A percentile compares a stretch with the other conserved stretches of the same genome.
phyloP scores from a whole-genome alignment of 1,140 invertebrate genomes.

The Lamellibrachia luymesi region DNA sequence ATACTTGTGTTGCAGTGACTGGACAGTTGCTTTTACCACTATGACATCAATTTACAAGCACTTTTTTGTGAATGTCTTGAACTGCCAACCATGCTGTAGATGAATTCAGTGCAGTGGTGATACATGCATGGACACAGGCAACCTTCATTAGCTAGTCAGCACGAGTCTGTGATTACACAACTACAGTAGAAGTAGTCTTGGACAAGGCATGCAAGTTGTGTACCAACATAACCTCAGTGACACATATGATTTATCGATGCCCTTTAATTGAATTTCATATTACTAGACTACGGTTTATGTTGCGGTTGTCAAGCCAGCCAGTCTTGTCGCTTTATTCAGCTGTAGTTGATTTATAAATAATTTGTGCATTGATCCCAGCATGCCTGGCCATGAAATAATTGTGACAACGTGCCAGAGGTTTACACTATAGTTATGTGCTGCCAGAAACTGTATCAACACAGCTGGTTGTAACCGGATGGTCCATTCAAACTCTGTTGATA shows the following conservation, averaged over 20 bases:
- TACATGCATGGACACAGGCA: neutral
- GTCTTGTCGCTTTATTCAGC: neutral
- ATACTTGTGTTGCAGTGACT: neutral
- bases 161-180: neutral
- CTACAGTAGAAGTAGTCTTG: neutral
- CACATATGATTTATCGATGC: neutral
- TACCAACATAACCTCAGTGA: neutral
- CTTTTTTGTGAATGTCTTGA: neutral
- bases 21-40: neutral
- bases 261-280: neutral
- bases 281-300: neutral
- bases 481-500: neutral
- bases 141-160: neutral
- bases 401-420: neutral
- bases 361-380: neutral
- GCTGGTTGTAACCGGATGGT: neutral
- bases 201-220: neutral
- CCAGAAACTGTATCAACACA: neutral
- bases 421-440: neutral
- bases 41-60: neutral
- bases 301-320: neutral
- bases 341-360: neutral
- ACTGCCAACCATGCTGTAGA: neutral
- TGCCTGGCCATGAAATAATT: neutral
- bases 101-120: neutral